Percentiles rank a stretch among this genome's conserved stretches.
phyloP scores from a whole-genome alignment of 2,797 vertebrate genomes.

The Crossoptilon crossoptilon region DNA sequence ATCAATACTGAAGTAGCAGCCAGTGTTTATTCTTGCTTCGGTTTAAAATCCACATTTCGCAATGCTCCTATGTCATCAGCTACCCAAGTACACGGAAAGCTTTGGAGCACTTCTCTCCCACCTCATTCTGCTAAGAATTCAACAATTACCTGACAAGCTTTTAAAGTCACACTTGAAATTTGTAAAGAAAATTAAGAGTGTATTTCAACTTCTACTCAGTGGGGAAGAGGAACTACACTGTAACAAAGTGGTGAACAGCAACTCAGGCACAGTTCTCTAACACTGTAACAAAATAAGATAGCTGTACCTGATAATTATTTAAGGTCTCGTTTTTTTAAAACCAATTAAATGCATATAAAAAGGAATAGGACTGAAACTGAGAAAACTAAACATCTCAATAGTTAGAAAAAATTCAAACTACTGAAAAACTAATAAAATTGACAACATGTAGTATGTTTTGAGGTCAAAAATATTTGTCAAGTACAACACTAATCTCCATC shows the following conservation, averaged over 20 bases:
- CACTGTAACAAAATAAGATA: background rate
- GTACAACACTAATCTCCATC: background rate
- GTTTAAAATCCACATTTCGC: slow-evolving; percentile 37
- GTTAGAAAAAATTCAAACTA: slow-evolving; percentile 5
- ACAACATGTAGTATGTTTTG: background rate
- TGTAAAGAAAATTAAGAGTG: slow-evolving; percentile 24
- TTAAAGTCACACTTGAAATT: slow-evolving; percentile 33
- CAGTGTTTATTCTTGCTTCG: slow-evolving; percentile 62
- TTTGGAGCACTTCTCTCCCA: slow-evolving; percentile 4
- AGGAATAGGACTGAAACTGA: slow-evolving; percentile 5
- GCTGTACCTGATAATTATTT: background rate
- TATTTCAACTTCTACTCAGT: background rate
- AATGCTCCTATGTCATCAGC: slow-evolving; percentile 29
- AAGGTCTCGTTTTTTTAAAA: background rate
- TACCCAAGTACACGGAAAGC: slow-evolving; percentile 18
- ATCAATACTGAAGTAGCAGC: slow-evolving; percentile 29
- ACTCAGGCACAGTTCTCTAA: slow-evolving; percentile 14
- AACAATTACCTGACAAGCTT: slow-evolving; percentile 33
- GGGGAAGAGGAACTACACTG: background rate
- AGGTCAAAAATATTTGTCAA: background rate
- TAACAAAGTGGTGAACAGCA: background rate
- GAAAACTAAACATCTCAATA: background rate
- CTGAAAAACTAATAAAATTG: background rate
- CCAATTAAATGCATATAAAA: background rate
- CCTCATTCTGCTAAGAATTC: background rate